Base-by-base conservation (phyloP, 2,888 invertebrate species). In the Caenorhabditis becei region DNA sequence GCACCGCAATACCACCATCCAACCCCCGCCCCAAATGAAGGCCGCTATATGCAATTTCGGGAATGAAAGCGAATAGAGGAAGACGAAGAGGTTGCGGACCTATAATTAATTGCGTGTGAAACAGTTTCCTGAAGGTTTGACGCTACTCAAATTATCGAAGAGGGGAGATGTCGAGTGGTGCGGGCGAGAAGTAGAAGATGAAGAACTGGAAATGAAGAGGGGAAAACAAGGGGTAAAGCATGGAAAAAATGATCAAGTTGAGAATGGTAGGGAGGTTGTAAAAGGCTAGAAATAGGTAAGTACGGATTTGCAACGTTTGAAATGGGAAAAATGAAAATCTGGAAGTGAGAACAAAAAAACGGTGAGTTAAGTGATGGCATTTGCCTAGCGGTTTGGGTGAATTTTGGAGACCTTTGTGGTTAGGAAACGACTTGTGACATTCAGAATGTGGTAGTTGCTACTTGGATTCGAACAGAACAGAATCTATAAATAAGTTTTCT, bases 91-190 rank as follows among this genome's bases (percentile, higher is more conserved):
- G 59, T 66, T 75, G 75, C 66, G 75, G 75, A 75, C 75, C 75
- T 66, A 75, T 75, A 66, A 75, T 75, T 75, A 75, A 75, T 75
- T 75, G 75, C 66, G 75, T 75, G 75, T 75, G 75, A 75, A 75
- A 75, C 75, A 66, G 75, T 75, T 59, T 74, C 59, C n/a, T 32
- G 10, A 44, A 35, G 44, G 28, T 47, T 56, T 54, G 53, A 63
- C 63, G 51, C 63, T 65, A 74, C 74, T 74, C 59, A 37, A 74
- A 74, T 66, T 74, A 74, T 74, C 59, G 65, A 16, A 11, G 8
- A 65, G 5, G 32, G 2, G n/a, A 20, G 18, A 4, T 47, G n/a
- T 47, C 18, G 18, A 47, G 47, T 47, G 47, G 47, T 41, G 16
- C 14, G 14, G 41, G n/a, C n/a, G n/a, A 41, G 41, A 16, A 14